phyloP scores from a whole-genome alignment of 2,113 vertebrate species.

The Scortum barcoo region DNA sequence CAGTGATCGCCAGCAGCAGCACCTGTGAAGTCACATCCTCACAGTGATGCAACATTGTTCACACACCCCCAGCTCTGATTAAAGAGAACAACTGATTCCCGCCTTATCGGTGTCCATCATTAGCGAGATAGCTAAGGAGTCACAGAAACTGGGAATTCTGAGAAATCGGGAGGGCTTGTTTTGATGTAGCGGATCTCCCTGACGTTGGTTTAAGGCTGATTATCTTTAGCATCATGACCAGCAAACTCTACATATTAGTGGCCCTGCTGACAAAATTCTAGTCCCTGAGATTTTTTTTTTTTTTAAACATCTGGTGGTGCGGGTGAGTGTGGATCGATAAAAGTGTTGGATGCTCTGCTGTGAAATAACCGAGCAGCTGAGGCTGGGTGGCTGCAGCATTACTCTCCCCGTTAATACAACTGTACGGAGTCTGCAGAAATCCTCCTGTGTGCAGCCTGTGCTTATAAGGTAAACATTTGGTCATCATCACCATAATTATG shows the following conservation, averaged over 20 bases:
- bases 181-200: background rate
- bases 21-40: too few relatives aligned
- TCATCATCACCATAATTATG: conserved; percentile 77
- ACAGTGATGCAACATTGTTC: too few relatives aligned
- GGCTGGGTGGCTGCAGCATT: conserved; percentile 44
- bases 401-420: conserved; percentile 58
- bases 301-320: conserved; percentile 5
- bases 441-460: conserved; percentile 55
- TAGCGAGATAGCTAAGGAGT: background rate
- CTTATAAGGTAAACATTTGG: conserved; percentile 76
- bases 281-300: background rate
- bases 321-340: conserved; percentile 41
- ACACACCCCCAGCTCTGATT: too few relatives aligned
- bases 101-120: too few relatives aligned
- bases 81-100: too few relatives aligned
- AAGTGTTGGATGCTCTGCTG: conserved; percentile 13
- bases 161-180: background rate
- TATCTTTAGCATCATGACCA: background rate
- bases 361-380: conserved; percentile 43
- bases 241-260: conserved; percentile 17
- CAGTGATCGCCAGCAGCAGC: too few relatives aligned
- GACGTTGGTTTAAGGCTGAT: background rate
- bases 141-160: background rate
- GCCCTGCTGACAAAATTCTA: background rate
- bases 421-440: conserved; percentile 23